Evolutionary conservation across 2,797 vertebrate genomes (phyloP).

Genomic region (Paguma larvata): DNA sequence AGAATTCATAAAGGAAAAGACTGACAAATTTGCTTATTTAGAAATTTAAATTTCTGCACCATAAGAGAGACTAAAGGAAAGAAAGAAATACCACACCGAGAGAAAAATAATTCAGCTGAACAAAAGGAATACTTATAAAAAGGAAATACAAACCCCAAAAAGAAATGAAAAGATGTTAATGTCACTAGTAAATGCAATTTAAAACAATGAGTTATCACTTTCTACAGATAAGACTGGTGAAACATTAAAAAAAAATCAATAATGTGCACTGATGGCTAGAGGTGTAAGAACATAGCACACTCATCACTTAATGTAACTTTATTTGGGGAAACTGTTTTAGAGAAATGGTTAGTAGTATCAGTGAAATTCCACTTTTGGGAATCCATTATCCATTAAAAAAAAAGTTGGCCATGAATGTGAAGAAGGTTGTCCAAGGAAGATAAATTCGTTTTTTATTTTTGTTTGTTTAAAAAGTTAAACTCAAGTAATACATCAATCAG

Average conservation of each 20-base stretch:
- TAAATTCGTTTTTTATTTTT: neutral
- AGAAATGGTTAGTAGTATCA: neutral
- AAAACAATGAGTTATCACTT: neutral
- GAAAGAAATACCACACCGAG: neutral
- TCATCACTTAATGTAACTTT: neutral
- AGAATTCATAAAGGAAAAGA: neutral
- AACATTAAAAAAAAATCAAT: neutral
- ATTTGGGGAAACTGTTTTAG: neutral
- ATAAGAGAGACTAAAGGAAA: neutral
- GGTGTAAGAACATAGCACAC: neutral
- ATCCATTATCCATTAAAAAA: neutral
- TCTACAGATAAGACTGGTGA: neutral
- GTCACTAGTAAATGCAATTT: neutral
- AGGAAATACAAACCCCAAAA: slow-evolving; percentile 13
- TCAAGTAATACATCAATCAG: neutral
- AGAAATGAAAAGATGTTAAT: neutral
- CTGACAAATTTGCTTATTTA: neutral
- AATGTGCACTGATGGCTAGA: neutral
- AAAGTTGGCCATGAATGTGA: neutral
- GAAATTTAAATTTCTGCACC: slow-evolving; percentile 5
- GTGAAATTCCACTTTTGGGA: slow-evolving; percentile 46
- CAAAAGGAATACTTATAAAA: neutral
- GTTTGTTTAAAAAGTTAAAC: slow-evolving; percentile 39
- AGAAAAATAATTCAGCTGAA: neutral
- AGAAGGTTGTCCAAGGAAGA: neutral